A percentile compares a stretch with the other conserved stretches of the same genome.
Conservation (phyloP, 2,113 vertebrate genomes). For the Cathartes aura region DNA sequence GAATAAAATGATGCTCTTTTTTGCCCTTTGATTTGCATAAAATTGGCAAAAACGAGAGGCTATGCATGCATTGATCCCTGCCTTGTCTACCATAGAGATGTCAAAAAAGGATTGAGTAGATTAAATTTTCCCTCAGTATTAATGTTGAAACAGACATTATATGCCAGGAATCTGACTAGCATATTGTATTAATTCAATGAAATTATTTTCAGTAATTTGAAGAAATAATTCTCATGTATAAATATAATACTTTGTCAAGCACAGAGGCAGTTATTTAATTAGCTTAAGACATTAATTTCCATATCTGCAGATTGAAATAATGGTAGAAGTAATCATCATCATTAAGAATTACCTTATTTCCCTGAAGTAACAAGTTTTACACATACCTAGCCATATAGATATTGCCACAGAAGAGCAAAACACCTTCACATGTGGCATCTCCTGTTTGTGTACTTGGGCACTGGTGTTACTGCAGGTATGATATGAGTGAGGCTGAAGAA, state of each 20-base stretch:
- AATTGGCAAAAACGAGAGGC: conserved; percentile 18
- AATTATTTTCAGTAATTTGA: conserved; percentile 35
- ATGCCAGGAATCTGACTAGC: conserved; percentile 1
- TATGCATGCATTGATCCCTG: not conserved
- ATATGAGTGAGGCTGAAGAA: not conserved
- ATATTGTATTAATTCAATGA: conserved; percentile 18
- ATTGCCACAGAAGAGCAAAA: not conserved
- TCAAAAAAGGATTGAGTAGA: not conserved
- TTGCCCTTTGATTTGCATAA: conserved; percentile 41
- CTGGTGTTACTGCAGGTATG: not conserved
- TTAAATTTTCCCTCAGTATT: not conserved
- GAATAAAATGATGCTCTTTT: conserved; percentile 1
- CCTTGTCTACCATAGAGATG: not conserved
- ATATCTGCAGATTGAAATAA: not conserved
- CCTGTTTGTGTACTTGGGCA: not conserved
- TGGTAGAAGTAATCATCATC: not conserved
- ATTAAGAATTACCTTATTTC: not conserved
- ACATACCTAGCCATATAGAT: not conserved
- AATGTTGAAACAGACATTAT: not conserved
- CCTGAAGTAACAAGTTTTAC: not conserved
- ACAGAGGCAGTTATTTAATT: conserved; percentile 24
- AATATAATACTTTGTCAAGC: conserved; percentile 38
- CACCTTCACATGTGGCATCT: not conserved
- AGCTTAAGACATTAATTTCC: not conserved
- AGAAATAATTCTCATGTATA: conserved; percentile 4